Conservation (phyloP, 2,113 vertebrate species). For the Macrotus californicus region DNA sequence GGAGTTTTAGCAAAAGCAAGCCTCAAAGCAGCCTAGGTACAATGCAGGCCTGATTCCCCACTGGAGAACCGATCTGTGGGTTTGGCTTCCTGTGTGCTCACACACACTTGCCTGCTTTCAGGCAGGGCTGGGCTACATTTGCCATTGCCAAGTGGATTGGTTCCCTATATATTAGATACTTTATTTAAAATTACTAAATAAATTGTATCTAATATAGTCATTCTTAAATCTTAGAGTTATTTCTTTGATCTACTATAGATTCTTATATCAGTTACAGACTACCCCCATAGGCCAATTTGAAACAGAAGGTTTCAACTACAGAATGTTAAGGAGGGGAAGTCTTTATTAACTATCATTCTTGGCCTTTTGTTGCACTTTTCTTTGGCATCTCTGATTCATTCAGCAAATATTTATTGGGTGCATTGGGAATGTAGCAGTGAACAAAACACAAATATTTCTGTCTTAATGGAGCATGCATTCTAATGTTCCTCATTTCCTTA, state of each 20-base stretch:
- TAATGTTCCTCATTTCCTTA: background rate
- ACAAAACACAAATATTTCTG: background rate
- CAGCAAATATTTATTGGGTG: background rate
- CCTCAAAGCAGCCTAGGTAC: too few species aligned
- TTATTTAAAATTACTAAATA: constrained; percentile 13
- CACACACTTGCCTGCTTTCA: too few species aligned
- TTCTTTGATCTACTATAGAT: background rate
- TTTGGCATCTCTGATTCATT: background rate
- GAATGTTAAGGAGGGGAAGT: background rate
- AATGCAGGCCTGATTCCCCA: too few species aligned
- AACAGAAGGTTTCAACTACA: background rate
- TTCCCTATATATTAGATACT: too few species aligned
- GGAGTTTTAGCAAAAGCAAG: too few species aligned
- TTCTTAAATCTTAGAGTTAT: background rate
- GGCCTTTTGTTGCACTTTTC: background rate
- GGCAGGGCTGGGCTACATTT: too few species aligned
- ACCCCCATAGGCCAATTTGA: background rate
- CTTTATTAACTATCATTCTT: background rate
- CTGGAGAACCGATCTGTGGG: too few species aligned
- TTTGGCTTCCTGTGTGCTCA: too few species aligned
- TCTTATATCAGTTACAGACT: background rate
- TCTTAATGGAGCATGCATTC: background rate
- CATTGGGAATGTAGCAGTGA: background rate
- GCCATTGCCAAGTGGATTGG: too few species aligned
- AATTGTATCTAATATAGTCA: background rate